phyloP scores from a whole-genome alignment of 2,113 vertebrate genomes.

The Chiloscyllium plagiosum region DNA sequence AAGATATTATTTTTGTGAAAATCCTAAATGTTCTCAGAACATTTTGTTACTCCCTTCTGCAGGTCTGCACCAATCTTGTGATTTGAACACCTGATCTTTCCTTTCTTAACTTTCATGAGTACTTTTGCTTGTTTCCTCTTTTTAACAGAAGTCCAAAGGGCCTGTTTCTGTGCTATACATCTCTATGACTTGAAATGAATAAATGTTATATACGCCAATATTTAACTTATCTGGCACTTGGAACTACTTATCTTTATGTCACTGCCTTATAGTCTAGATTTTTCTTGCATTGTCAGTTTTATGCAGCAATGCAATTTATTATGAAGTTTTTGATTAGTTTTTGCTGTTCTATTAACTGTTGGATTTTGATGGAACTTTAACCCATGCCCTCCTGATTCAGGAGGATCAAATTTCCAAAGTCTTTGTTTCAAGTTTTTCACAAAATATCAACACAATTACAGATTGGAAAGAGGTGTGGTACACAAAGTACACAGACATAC shows the following conservation, averaged over 20 bases:
- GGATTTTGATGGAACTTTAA: neutral
- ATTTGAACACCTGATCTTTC: too few relatives aligned
- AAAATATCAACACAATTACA: neutral
- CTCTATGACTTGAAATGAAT: neutral
- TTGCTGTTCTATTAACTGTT: neutral
- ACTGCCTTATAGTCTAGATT: neutral
- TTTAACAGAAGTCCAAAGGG: neutral
- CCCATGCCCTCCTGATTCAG: neutral
- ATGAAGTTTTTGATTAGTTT: neutral
- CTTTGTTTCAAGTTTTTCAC: neutral
- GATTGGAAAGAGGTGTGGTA: neutral
- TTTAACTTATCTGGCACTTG: neutral
- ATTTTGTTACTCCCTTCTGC: too few relatives aligned
- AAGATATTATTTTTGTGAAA: too few relatives aligned
- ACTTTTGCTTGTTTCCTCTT: neutral
- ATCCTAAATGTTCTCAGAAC: too few relatives aligned
- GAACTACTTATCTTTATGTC: neutral
- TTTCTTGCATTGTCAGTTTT: neutral
- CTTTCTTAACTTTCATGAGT: neutral
- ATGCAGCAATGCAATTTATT: neutral
- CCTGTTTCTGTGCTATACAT: too few relatives aligned
- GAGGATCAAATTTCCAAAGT: neutral
- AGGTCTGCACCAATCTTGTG: too few relatives aligned
- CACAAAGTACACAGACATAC: neutral
- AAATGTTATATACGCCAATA: neutral